These are phyloP conservation scores for Lomographa bimaculata DNA, from an alignment of 2,888 invertebrate genomes.

Conservation along the genomic window DNA sequence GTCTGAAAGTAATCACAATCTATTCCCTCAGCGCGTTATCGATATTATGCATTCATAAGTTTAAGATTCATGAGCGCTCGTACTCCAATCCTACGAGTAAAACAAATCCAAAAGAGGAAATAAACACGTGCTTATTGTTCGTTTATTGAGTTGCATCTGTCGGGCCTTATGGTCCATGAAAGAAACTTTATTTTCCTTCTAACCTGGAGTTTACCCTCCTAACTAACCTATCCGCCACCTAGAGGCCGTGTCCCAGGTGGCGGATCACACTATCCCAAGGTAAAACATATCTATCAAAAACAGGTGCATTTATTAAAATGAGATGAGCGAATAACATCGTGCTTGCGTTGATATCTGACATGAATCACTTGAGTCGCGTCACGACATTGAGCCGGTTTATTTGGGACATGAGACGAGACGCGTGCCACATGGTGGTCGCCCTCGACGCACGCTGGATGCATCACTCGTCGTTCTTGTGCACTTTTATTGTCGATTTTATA, in stretches of 20 bases:
- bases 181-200: no score
- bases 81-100: no score
- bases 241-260: no score
- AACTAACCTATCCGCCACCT: no score
- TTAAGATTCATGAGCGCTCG: no score
- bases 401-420: slow-evolving; percentile 48
- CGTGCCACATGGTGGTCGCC: slow-evolving; percentile 37
- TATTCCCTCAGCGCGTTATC: neutral
- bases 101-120: no score
- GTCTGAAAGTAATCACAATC: neutral
- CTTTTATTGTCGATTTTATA: slow-evolving; percentile 20
- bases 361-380: slow-evolving; percentile 25
- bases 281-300: slow-evolving; percentile 2
- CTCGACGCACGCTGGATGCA: slow-evolving; percentile 23
- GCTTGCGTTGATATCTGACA: slow-evolving; percentile 10
- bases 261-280: no score
- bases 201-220: no score
- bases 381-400: slow-evolving; percentile 59
- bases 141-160: no score
- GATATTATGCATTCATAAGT: no score
- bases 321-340: slow-evolving; percentile 2
- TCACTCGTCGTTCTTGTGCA: slow-evolving; percentile 21
- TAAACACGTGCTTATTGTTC: no score
- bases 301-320: slow-evolving; percentile 1
- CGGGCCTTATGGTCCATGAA: no score